phyloP scores from a whole-genome alignment of 2,888 invertebrate species.

The Aleiodes alternator region DNA sequence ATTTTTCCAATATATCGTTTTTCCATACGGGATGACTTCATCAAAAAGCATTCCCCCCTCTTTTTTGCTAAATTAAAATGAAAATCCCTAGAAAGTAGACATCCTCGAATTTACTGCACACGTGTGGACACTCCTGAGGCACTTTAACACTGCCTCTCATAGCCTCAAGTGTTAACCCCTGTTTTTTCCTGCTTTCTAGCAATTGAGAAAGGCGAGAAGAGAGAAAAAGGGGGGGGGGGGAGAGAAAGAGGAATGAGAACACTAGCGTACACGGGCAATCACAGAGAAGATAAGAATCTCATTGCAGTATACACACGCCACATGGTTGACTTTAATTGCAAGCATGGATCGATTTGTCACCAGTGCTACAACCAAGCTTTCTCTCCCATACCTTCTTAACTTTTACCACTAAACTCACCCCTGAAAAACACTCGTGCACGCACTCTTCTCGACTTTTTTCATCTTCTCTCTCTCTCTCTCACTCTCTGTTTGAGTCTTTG shows the following conservation, averaged over 20 bases:
- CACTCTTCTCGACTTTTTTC: conserved; percentile 38
- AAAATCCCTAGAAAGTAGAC: too few species aligned
- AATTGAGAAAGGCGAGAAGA: background rate
- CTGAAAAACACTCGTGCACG: conserved; percentile 48
- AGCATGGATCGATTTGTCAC: conserved; percentile 69
- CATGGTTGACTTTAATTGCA: conserved; percentile 66
- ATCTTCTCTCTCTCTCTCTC: background rate
- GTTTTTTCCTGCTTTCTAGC: conserved; percentile 19
- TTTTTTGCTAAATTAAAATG: too few species aligned
- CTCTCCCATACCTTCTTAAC: conserved; percentile 1
- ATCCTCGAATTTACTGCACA: too few species aligned
- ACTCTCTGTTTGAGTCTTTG: background rate
- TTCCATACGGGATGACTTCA: too few species aligned
- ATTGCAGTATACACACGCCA: conserved; percentile 28
- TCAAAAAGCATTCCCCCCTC: too few species aligned
- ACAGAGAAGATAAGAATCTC: conserved; percentile 30
- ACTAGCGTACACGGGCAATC: conserved; percentile 29
- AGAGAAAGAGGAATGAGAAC: conserved; percentile 1
- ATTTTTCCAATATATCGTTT: too few species aligned
- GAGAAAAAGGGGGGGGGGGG: too few species aligned
- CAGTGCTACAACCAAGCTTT: conserved; percentile 14
- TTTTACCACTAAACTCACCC: conserved; percentile 7
- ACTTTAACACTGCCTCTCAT: background rate
- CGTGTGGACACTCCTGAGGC: too few species aligned
- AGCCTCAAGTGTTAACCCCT: conserved; percentile 4